Base-by-base conservation (phyloP, 2,888 invertebrate genomes). In the Fragum whitleyi region DNA sequence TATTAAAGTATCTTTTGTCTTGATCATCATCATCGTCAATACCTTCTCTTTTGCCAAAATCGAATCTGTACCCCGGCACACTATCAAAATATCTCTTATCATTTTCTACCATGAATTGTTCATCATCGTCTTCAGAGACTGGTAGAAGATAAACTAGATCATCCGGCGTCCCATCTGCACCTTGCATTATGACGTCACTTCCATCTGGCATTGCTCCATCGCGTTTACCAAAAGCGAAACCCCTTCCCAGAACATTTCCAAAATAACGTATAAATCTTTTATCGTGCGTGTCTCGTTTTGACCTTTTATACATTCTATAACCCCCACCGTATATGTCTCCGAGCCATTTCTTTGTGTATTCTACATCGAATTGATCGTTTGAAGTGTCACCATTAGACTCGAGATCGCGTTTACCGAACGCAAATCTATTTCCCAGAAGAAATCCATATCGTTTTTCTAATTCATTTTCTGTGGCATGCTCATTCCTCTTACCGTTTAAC, bases 231-330 rank as follows among this genome's bases (percentile, higher is more conserved):
- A 42, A 23, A 14, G 79, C 5, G 32, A 75, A 71, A 16, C 79
- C 75, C 23, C 75, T 42, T 2, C 79, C 79, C 16, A 79, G 62
- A 21, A 74, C 67, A 29, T 71, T 70, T 1, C 79, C 79, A 26
- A 71, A 79, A 59, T 72, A 75, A 21, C 53, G 70, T 1, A 71
- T 75, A 28, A 28, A 74, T 36, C 79, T 16, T 26, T 65, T 71
- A 2, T 62, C 32, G 19, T 39, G 36, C 1, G 59, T 32, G 21
- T 74, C 74, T 36, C 79, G 55, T 47, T 75, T 74, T 36, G 70
- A 71, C 53, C 79, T 67, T 59, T 69, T 73, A 32, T 78, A 51
- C 23, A 47, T 29, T 19, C 19, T 39, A 32, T 57, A 71, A 2
- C 75, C 76, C 1, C 68, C 53, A 0, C 69, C 82, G 32, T 62